These are phyloP conservation scores for Bilobella aurantiaca DNA, from an alignment of 1,140 invertebrate genomes.

Conservation along the genomic window DNA sequence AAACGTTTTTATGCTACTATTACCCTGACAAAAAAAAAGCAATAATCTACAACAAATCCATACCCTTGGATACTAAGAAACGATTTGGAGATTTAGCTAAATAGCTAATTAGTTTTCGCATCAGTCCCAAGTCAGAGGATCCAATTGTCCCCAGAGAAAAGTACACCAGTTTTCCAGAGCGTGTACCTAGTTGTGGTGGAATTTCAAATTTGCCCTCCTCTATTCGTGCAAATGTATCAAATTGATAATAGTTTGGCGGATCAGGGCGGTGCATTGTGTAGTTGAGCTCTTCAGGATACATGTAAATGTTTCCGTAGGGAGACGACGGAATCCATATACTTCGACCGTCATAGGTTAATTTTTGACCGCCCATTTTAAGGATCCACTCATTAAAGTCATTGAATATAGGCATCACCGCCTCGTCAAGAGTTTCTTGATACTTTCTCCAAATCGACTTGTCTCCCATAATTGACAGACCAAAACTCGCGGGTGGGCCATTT, in stretches of 20 bases:
- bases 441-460: not conserved
- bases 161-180: slow-evolving; percentile 2
- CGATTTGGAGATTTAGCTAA: slow-evolving; percentile 4
- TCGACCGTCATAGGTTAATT: not conserved
- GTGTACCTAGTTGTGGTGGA: not conserved
- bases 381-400: not conserved
- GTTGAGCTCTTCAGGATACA: slow-evolving; percentile 1
- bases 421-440: not conserved
- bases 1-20: no score
- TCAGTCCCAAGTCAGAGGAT: not conserved
- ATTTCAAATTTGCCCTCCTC: not conserved
- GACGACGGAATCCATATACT: not conserved
- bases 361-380: not conserved
- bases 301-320: slow-evolving; percentile 3
- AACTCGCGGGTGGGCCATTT: not conserved
- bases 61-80: slow-evolving; percentile 4
- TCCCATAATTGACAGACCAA: not conserved
- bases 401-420: not conserved
- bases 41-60: no score
- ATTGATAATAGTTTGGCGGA: not conserved
- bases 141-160: slow-evolving; percentile 1
- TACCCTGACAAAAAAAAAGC: no score
- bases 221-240: not conserved
- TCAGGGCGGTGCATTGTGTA: not conserved
- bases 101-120: not conserved